Base-by-base conservation (phyloP, 2,888 invertebrate species). In the Antheraea assamensis region DNA sequence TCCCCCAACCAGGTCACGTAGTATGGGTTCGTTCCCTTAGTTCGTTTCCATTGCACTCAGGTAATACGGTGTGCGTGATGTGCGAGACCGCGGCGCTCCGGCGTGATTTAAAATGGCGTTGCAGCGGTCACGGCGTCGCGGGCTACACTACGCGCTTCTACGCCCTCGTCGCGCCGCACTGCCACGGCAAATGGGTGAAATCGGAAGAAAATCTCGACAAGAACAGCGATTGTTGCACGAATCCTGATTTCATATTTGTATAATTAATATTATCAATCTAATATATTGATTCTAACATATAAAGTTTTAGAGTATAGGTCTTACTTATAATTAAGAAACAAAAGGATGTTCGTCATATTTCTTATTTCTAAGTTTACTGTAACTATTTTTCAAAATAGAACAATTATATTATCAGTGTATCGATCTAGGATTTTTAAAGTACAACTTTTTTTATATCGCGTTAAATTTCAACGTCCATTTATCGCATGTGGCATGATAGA, bases 161-260 rank as follows among this genome's bases (percentile, higher is more conserved):
- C 81, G 97, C 98, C 55, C 95, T 98, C 52, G 96, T 97, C 71
- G 97, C 97, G n/a, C 97, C 97, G 0, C 97, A 98, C 83, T 98
- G 98, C 90, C 97, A 97, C 84, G 98, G 98, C 61, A 97, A 98
- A 87, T 98, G 98, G 98, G 92, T 97, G 71, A 96, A 98, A 71
- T 86, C 95, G 0, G 90, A 85, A 3, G 83, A 85, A 30, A 85
- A 83, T 74, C 87, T 88, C 0, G 92, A 92, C 76, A 89, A 90
- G 75, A 82, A 83, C 73, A 87, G 86, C 79, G 88, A 87, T 66
- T 92, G 93, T 79, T 94, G 94, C 81, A 74, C 83, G 7, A 92
- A 89, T 76, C 94, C 95, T 0, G 88, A 94, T 81, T 95, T 94
- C 79, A 95, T 95, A 74, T 95, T 95, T 74, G 94, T 95, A 78